phyloP scores from a whole-genome alignment of 2,888 invertebrate genomes.

The Drosophila siamana region DNA sequence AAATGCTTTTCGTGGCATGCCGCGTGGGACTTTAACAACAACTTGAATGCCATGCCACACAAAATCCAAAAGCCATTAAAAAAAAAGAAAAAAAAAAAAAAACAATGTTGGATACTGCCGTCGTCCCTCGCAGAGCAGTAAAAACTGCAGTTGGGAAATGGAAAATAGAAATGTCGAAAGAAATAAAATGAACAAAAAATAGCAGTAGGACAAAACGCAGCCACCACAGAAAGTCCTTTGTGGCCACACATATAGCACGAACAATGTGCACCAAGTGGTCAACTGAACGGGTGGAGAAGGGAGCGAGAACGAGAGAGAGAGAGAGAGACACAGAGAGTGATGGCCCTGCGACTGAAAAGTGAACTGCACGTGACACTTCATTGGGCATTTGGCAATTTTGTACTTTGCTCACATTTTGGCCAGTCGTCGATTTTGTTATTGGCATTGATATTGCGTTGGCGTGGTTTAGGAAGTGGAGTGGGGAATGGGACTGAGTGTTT shows the following conservation, averaged over 20 bases:
- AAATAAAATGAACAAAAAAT: constrained; percentile 14
- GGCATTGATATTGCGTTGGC: too few relatives aligned
- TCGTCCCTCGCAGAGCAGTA: constrained; percentile 11
- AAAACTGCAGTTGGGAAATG: constrained; percentile 40
- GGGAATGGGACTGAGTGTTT: background rate
- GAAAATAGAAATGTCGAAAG: constrained; percentile 59
- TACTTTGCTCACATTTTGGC: constrained; percentile 49
- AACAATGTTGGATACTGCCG: constrained; percentile 34
- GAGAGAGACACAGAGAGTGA: constrained; percentile 4
- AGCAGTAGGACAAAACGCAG: constrained; percentile 32
- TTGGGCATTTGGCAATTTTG: constrained; percentile 71
- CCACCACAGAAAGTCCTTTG: constrained; percentile 63
- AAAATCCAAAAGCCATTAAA: constrained; percentile 71
- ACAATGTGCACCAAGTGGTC: constrained; percentile 49
- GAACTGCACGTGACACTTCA: constrained; percentile 73
- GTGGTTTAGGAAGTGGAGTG: background rate
- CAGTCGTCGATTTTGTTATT: constrained; percentile 49
- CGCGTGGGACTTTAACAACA: constrained; percentile 44
- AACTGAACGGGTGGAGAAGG: constrained; percentile 3
- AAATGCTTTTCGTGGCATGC: constrained; percentile 19
- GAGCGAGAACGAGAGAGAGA: too few relatives aligned
- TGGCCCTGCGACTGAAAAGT: constrained; percentile 13
- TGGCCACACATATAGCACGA: constrained; percentile 58
- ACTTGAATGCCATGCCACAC: constrained; percentile 37
- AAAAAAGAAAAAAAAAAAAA: constrained; percentile 1